Percentiles rank a stretch among this genome's conserved stretches.
phyloP scores from a whole-genome alignment of 2,888 invertebrate genomes.

The Tridacna gigas region DNA sequence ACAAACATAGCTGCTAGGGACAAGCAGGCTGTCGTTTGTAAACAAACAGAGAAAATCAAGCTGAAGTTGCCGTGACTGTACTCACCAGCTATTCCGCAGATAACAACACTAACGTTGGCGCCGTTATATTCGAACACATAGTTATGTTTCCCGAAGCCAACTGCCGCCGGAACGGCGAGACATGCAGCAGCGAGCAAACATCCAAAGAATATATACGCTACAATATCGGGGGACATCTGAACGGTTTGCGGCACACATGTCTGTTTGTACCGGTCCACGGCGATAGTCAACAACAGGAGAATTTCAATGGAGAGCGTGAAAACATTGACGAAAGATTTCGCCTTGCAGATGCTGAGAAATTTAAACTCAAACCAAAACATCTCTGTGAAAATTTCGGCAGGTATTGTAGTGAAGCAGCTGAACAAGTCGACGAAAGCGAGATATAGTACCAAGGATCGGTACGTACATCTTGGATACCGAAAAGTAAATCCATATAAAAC shows the following conservation, averaged over 20 bases:
- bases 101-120: conserved; percentile 1
- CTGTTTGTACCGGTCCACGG: conserved; percentile 22
- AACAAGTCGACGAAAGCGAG: neutral
- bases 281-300: neutral
- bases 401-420: conserved; percentile 21
- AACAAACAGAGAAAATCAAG: neutral
- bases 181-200: neutral
- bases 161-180: conserved; percentile 1
- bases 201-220: neutral
- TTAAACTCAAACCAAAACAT: conserved; percentile 17
- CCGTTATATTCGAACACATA: neutral
- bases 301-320: neutral
- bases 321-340: conserved; percentile 21
- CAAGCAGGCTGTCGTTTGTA: neutral
- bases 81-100: neutral
- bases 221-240: conserved; percentile 8
- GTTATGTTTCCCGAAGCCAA: neutral
- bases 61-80: neutral
- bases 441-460: conserved; percentile 10
- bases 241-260: conserved; percentile 1
- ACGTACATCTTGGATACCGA: neutral
- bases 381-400: conserved; percentile 10
- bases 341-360: conserved; percentile 2
- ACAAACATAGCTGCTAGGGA: conserved; percentile 7
- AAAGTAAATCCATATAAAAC: conserved; percentile 8